Evolutionary conservation across 2,113 vertebrate species (phyloP), one percentile per base, ranked within the genome.

Genomic region (Phyllostomus discolor): DNA sequence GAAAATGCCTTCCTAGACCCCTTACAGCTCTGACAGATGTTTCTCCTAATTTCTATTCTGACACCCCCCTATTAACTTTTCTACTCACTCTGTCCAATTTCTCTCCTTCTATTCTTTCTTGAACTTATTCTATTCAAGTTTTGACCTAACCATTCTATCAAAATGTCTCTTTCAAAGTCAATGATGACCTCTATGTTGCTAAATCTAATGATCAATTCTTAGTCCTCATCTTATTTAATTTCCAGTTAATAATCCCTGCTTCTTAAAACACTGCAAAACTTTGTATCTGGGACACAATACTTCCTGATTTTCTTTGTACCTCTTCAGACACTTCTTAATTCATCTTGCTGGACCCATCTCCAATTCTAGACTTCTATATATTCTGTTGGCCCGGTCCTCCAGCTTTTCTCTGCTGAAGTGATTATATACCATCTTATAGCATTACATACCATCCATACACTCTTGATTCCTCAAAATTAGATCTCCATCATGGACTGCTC

Each of bases 401-500:
- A 10, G 1, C 17, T 48, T n/a, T 41, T 48, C n/a, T 59, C 52
- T 11, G 0, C 12, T 75, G n/a, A 75, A 93, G 33, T 41, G 12
- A 57, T 17, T 54, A 0, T 0, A 81, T 10, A 5, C 43, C 4
- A 10, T 57, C 17, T 76, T 2, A 31, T 0, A 67, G 41, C 4
- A 48, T 48, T 62, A 11, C 7, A 57, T 19, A 64, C 2, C 6
- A 54, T 17, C 72, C 41, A 79, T 16, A 67, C 24, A 15, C 6
- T 73, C 5, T 16, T 12, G 35, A 38, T 12, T 46, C 35, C 67
- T 83, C 46, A 91, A 38, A 33, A 31, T 69, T 20, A 73, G 52
- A 79, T 59, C 62, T 88, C 52, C 7, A 50, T 54, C 7, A 2
- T 26, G n/a, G 35, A 22, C 50, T 9, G 43, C 16, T 41, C 12